Base-by-base conservation (phyloP, 2,888 invertebrate genomes). In the Parnassius orleans region DNA sequence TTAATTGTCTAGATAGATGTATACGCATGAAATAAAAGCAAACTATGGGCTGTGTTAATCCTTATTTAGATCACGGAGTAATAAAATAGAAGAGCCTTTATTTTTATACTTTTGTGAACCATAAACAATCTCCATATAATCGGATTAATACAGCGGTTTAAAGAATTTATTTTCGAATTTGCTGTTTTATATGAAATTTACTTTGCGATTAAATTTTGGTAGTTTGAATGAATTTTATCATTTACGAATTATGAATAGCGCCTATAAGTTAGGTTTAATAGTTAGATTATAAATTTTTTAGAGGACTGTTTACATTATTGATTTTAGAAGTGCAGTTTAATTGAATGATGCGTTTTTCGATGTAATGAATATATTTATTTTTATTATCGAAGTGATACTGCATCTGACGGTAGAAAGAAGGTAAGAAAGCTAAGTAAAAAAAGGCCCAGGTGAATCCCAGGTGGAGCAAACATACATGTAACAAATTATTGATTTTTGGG, bases 111-210 rank as follows among this genome's bases (percentile, higher is more conserved):
- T 44, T 15, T 43, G 41, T 53, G 19, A 42, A 47, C 42, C 11
- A 10, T n/a, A 5, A 61, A 52, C 47, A 12, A 33, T 33, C 33
- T 42, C 43, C 24, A 50, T 41, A 53, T 59, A 52, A 61, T 52
- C 51, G 48, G 61, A 52, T 61, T 61, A 19, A 61, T 52, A 12
- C 52, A 11, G 51, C 19, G 41, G 44, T 24, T 57, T 50, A 50
- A 44, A 43, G 41, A 43, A 51, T 57, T 57, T 57, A 10, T 14
- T 43, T 43, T 14, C 24, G 53, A 33, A 46, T 53, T 33, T 33
- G 10, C 10, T 56, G 48, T 48, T 33, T 33, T 10, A 19, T 50
- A 10, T 19, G 11, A 50, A 50, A 19, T 15, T 50, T 2, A 19
- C 11, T 2, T 50, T 19, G 50, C 11, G 19, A 19, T 15, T 9